phyloP scores from a whole-genome alignment of 2,888 invertebrate genomes.

The Oxytorus armatus region DNA sequence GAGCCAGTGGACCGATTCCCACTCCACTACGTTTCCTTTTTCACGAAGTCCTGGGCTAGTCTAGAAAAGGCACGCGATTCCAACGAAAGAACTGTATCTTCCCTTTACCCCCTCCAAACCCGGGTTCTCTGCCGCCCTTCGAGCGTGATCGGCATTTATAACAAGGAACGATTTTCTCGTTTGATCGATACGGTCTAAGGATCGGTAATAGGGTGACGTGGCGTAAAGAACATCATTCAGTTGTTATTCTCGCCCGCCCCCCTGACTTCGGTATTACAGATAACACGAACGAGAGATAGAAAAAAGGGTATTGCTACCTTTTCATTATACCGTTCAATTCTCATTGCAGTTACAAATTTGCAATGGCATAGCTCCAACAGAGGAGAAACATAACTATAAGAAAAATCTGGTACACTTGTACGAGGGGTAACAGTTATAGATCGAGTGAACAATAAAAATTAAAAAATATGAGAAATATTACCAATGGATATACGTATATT shows the following conservation, averaged over 20 bases:
- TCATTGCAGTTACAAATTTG: too few relatives aligned
- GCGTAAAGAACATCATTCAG: slow-evolving; percentile 11
- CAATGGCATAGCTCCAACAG: too few relatives aligned
- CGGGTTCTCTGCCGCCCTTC: slow-evolving; percentile 22
- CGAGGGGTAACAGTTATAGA: too few relatives aligned
- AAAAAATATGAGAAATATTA: background rate
- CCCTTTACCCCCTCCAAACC: slow-evolving; percentile 16
- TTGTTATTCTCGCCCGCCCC: background rate
- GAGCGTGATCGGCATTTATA: slow-evolving; percentile 64
- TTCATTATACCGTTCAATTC: background rate
- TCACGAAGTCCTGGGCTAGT: slow-evolving; percentile 34
- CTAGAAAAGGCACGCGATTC: slow-evolving; percentile 35
- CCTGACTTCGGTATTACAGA: background rate
- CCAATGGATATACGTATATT: background rate
- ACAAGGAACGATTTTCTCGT: slow-evolving; percentile 35
- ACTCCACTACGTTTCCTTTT: slow-evolving; percentile 32
- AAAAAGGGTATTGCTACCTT: too few relatives aligned
- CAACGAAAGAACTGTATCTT: slow-evolving; percentile 46
- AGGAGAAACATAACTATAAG: too few relatives aligned
- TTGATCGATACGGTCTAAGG: slow-evolving; percentile 51
- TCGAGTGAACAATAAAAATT: too few relatives aligned
- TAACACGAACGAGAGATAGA: background rate
- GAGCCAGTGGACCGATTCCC: slow-evolving; percentile 16
- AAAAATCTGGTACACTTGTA: too few relatives aligned
- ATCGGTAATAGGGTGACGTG: slow-evolving; percentile 29